Conservation (phyloP, 2,888 invertebrate genomes). For the Linyphia triangularis region DNA sequence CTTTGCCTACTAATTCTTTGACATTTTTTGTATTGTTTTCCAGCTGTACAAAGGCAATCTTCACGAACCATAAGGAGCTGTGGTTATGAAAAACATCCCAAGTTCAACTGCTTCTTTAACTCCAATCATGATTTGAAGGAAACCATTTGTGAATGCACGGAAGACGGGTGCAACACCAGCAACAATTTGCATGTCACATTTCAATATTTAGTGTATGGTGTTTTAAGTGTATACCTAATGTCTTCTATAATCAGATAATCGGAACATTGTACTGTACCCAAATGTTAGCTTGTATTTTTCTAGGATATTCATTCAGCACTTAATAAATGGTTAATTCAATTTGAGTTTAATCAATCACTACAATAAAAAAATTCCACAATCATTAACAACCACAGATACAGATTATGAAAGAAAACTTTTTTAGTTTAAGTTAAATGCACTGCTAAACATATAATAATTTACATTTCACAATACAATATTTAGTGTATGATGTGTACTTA, state of each 20-base stretch:
- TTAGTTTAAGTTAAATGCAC: no score
- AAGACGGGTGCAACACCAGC: slow-evolving; percentile 64
- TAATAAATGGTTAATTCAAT: no score
- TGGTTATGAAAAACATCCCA: slow-evolving; percentile 59
- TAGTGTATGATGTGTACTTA: no score
- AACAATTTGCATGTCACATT: slow-evolving; percentile 23
- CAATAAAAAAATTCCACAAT: no score
- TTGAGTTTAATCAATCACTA: no score
- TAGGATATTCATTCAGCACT: slow-evolving; percentile 10
- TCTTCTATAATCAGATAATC: slow-evolving; percentile 4
- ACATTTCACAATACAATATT: no score
- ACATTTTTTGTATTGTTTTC: no score
- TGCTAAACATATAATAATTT: no score
- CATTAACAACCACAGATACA: no score
- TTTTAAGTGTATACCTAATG: background rate
- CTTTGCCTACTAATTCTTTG: no score
- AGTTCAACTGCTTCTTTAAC: slow-evolving; percentile 52
- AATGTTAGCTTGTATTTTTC: slow-evolving; percentile 39
- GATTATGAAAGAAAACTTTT: no score
- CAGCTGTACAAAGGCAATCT: slow-evolving; percentile 32
- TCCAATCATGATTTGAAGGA: slow-evolving; percentile 65
- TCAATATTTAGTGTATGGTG: background rate
- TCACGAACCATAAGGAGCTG: slow-evolving; percentile 54
- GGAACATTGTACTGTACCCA: slow-evolving; percentile 14
- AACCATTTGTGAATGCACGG: slow-evolving; percentile 65